These are phyloP conservation scores for Geophilus truncorum DNA, from an alignment of 2,888 invertebrate species.

Conservation along the genomic window DNA sequence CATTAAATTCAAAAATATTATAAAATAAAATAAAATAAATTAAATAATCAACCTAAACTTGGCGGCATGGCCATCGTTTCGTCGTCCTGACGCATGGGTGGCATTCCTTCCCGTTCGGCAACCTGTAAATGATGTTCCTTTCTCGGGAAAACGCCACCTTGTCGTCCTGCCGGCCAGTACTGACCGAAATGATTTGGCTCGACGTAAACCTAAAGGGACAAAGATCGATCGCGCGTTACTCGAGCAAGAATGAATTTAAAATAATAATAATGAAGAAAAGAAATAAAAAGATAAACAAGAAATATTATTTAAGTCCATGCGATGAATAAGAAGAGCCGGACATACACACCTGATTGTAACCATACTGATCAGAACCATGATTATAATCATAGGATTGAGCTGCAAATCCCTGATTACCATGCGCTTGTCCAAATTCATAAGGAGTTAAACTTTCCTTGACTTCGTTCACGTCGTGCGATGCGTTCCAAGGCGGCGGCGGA, in stretches of 20 bases:
- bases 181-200: slow-evolving; percentile 38
- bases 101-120: not conserved
- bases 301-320: not conserved
- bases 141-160: slow-evolving; percentile 33
- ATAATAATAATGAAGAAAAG: not conserved
- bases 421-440: slow-evolving; percentile 41
- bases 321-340: not conserved
- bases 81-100: slow-evolving; percentile 36
- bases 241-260: too few species aligned
- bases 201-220: slow-evolving; percentile 29
- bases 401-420: slow-evolving; percentile 40
- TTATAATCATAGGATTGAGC: slow-evolving; percentile 44
- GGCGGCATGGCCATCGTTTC: not conserved
- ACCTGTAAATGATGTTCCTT: slow-evolving; percentile 31
- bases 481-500: slow-evolving; percentile 29
- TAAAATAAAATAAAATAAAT: not conserved
- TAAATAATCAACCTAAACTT: slow-evolving; percentile 36
- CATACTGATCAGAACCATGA: slow-evolving; percentile 42
- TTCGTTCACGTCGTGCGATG: slow-evolving; percentile 31
- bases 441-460: slow-evolving; percentile 38
- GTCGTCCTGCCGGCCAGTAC: slow-evolving; percentile 38
- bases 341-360: slow-evolving; percentile 39
- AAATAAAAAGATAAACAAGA: not conserved
- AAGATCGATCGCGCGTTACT: not conserved
- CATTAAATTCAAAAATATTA: not conserved